phyloP scores from a whole-genome alignment of 2,888 invertebrate species.

The Strigamia maritima region DNA sequence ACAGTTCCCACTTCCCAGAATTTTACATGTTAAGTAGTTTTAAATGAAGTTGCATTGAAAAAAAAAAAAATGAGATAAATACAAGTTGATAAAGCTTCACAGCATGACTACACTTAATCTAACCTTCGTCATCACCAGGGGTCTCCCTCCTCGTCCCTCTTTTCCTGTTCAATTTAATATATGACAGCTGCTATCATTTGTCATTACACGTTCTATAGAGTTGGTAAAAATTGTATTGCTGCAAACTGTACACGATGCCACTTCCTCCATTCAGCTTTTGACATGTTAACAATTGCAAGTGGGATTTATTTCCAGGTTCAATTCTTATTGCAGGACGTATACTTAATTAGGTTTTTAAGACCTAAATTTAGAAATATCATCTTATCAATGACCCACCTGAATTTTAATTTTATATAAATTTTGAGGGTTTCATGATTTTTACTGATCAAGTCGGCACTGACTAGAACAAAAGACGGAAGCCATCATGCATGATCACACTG shows the following conservation, averaged over 20 bases:
- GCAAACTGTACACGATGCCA: not conserved
- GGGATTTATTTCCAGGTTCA: not conserved
- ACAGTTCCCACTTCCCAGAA: no score
- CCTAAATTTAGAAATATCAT: not conserved
- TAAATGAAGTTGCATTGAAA: not conserved
- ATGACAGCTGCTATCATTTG: slow-evolving; percentile 24
- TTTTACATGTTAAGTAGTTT: not conserved
- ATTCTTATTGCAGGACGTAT: not conserved
- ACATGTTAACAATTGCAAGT: not conserved
- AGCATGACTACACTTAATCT: slow-evolving; percentile 9
- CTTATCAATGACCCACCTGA: no score
- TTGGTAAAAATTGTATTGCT: not conserved
- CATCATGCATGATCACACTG: not conserved
- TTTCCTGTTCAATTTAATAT: slow-evolving; percentile 18
- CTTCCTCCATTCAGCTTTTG: not conserved
- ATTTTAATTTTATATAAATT: no score
- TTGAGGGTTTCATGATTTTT: not conserved
- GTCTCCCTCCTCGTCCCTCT: not conserved
- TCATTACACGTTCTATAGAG: not conserved
- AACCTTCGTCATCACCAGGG: not conserved
- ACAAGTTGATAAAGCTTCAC: slow-evolving; percentile 9
- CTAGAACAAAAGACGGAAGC: not conserved
- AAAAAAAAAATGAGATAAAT: not conserved
- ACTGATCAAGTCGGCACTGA: not conserved
- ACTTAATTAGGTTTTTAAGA: not conserved